Evolutionary conservation across 1,140 invertebrate species (phyloP), one percentile per base, ranked within the genome.

Genomic region (Drosophila dunni): DNA sequence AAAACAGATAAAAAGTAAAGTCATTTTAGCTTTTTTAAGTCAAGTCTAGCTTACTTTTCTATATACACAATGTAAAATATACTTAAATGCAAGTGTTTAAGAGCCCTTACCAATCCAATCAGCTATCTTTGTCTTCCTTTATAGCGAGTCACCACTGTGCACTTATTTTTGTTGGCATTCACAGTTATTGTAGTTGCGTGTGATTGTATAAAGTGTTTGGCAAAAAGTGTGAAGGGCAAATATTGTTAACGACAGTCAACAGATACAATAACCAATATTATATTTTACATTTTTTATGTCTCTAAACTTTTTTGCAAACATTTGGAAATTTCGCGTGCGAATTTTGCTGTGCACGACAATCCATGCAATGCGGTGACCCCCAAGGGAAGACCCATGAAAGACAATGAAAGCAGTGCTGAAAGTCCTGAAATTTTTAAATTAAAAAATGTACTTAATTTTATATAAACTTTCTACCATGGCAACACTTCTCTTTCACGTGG

Each of bases 311-410:
- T 66, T 66, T 33, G 42, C 44, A 57, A 65, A 56, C 2, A 69
- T 86, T 76, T 82, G 34, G 83, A 82, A 86, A 82, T 79, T 69
- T 34, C 45, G 67, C 79, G 83, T 88, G 82, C 72, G 72, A 61
- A 77, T 73, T 69, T 40, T 34, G 76, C 74, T 88, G 77, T 83
- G 75, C 82, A 86, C 83, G 82, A 86, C 61, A 76, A 56, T 83
- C 77, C 42, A 34, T 54, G 83, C 58, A 86, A 86, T 71, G 50
- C 54, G 54, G 34, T 20, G 17, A 58, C 33, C 45, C 45, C 36
- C 54, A 44, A 53, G 56, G 58, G 61, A n/a, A 42, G 6, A 3
- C 40, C 71, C 34, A 15, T 13, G 5, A n/a, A n/a, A n/a, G n/a
- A 36, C 29, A 53, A 13, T 42, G 10, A 13, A n/a, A 4, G 6